A percentile compares a stretch with the other conserved stretches of the same genome.
These are phyloP conservation scores for Drosophila carrolli DNA, from an alignment of 1,140 invertebrate genomes.

Conservation along the genomic window DNA sequence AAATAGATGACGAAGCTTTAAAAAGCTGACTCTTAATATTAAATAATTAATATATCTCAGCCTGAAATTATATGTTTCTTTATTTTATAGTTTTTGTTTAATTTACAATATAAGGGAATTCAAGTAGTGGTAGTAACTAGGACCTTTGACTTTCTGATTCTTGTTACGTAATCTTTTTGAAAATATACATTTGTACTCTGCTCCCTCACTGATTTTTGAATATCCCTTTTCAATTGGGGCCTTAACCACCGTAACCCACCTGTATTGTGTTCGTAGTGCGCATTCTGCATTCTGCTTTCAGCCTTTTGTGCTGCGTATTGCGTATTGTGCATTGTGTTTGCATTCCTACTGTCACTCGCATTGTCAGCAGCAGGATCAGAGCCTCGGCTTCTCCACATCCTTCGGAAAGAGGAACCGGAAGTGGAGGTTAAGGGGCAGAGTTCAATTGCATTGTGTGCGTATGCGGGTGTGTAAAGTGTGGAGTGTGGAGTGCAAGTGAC, in stretches of 20 bases:
- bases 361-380: conserved; percentile 65
- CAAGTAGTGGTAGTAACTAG: too few relatives aligned
- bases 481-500: conserved; percentile 41
- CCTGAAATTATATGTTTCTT: too few relatives aligned
- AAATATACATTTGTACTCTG: too few relatives aligned
- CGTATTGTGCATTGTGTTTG: conserved; percentile 64
- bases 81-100: too few relatives aligned
- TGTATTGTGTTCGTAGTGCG: conserved; percentile 40
- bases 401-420: conserved; percentile 34
- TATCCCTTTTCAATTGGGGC: conserved; percentile 1
- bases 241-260: conserved; percentile 38
- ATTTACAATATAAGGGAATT: not conserved
- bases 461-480: conserved; percentile 4
- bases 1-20: too few relatives aligned
- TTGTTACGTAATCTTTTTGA: too few relatives aligned
- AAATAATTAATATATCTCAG: too few relatives aligned
- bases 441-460: conserved; percentile 51
- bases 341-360: conserved; percentile 63
- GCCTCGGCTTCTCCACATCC: not conserved
- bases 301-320: conserved; percentile 28
- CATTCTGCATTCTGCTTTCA: conserved; percentile 50
- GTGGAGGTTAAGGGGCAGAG: conserved; percentile 42
- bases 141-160: too few relatives aligned
- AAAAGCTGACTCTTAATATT: too few relatives aligned
- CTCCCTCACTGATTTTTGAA: not conserved